These are phyloP conservation scores for Syndactyla subalaris DNA, from an alignment of 2,797 vertebrate genomes.

Conservation along the genomic window DNA sequence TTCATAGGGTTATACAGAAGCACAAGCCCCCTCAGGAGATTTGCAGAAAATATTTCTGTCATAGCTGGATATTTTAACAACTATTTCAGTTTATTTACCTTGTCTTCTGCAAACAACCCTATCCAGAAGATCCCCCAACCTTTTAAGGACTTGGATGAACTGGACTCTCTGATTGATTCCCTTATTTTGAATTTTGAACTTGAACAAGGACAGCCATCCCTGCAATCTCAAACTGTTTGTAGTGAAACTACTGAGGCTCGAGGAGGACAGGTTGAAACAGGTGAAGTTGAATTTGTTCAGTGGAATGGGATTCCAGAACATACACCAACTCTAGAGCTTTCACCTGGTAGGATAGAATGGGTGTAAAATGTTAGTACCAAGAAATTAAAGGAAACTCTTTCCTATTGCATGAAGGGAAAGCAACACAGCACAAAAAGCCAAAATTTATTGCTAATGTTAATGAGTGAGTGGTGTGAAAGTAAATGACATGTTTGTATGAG, in stretches of 20 bases:
- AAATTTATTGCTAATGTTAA: neutral
- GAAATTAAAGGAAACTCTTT: neutral
- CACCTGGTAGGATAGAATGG: conserved; percentile 79
- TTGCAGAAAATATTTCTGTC: conserved; percentile 70
- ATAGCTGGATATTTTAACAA: conserved; percentile 73
- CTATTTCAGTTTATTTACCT: conserved; percentile 47
- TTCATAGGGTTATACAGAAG: conserved; percentile 37
- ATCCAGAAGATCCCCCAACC: neutral
- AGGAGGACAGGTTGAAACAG: neutral
- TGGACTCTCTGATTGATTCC: conserved; percentile 78
- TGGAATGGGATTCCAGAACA: conserved; percentile 64
- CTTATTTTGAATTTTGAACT: conserved; percentile 73
- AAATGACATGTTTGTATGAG: neutral
- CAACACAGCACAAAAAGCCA: neutral
- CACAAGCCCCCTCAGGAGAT: conserved; percentile 41
- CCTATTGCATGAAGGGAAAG: neutral
- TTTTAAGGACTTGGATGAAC: conserved; percentile 58
- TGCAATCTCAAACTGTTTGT: neutral
- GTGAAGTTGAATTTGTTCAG: neutral
- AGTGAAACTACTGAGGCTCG: conserved; percentile 1
- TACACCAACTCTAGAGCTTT: neutral
- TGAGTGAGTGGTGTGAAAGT: neutral
- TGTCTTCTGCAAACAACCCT: neutral
- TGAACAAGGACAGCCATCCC: conserved; percentile 12
- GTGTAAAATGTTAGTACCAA: conserved; percentile 74